Evolutionary conservation across 1,140 invertebrate genomes (phyloP), one percentile per base, ranked within the genome.

Genomic region (Mizuhopecten yessoensis): DNA sequence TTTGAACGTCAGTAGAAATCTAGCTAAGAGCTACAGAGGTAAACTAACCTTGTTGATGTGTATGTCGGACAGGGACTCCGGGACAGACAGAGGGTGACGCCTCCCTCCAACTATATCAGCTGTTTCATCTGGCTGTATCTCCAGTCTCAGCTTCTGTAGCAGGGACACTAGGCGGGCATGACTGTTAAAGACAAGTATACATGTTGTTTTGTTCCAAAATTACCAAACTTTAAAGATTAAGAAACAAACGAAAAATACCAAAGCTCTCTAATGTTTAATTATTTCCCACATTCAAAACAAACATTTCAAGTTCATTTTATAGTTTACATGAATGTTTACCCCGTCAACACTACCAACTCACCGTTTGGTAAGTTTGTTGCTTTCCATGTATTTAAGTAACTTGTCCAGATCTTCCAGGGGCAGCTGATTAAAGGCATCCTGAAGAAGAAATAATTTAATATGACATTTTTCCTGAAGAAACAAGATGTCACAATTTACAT

Each of bases 401-500:
- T 96, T 97, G 17, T 97, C 95, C 34, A 98, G 95, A 92, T 98
- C 97, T 42, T 97, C 97, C 87, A 97, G 96, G 10, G 97, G 95
- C 23, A 98, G 93, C 93, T 98, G 98, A 33, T 96, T 95, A 15
- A n/a, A 97, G 96, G 75, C 97, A 97, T 87, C 97, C 97, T 86
- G 94, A 91, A 57, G 91, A 33, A 91, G 87, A 34, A 20, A 57
- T 93, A 49, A 88, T 57, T 88, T 88, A 45, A 39, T 7, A 39
- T 39, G 36, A 39, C 36, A 39, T 7, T 39, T 45, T 39, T 42
- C 39, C 33, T 20, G 13, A 7, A 39, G 13, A 39, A 39, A 39
- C 36, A 39, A 39, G 36, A 39, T 13, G 13, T 39, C 36, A 7
- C 36, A n/a, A n/a, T n/a, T n/a, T n/a, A n/a, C n/a, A n/a, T n/a